Evolutionary conservation across 2,797 vertebrate species (phyloP).

Genomic region (Scolopax bukidnonensis): DNA sequence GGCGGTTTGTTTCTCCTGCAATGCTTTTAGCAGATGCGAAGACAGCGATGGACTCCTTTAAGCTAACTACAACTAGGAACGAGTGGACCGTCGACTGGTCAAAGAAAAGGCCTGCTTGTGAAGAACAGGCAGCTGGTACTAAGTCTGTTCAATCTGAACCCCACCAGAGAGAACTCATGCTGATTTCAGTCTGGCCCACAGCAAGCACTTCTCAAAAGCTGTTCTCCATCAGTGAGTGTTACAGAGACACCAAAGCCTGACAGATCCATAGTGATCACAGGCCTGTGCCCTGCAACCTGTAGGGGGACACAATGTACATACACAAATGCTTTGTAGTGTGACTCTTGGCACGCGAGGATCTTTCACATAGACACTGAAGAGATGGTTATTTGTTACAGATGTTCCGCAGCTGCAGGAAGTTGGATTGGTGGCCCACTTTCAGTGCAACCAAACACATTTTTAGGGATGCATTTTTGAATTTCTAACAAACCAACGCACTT

Average conservation of each 20-base stretch:
- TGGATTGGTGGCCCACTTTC: slow-evolving; percentile 65
- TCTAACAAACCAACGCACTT: slow-evolving; percentile 64
- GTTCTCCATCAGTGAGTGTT: background rate
- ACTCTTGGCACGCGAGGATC: slow-evolving; percentile 46
- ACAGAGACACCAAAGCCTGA: background rate
- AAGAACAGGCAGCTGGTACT: background rate
- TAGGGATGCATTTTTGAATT: slow-evolving; percentile 63
- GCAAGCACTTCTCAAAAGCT: background rate
- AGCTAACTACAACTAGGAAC: background rate
- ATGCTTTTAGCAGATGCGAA: background rate
- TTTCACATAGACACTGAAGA: slow-evolving; percentile 56
- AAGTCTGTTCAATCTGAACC: background rate
- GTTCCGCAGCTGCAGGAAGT: slow-evolving; percentile 72
- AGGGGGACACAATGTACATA: rapidly evolving
- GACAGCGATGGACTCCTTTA: background rate
- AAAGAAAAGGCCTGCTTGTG: background rate
- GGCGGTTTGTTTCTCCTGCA: background rate
- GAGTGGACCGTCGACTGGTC: rapidly evolving
- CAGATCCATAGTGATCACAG: background rate
- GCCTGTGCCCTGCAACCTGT: background rate
- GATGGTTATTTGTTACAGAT: slow-evolving; percentile 75
- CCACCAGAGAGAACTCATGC: background rate
- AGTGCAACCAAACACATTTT: slow-evolving; percentile 68
- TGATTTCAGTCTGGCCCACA: background rate
- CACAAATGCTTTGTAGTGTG: background rate